Evolutionary conservation across 2,797 vertebrate species (phyloP).

Genomic region (Podarcis lilfordi): DNA sequence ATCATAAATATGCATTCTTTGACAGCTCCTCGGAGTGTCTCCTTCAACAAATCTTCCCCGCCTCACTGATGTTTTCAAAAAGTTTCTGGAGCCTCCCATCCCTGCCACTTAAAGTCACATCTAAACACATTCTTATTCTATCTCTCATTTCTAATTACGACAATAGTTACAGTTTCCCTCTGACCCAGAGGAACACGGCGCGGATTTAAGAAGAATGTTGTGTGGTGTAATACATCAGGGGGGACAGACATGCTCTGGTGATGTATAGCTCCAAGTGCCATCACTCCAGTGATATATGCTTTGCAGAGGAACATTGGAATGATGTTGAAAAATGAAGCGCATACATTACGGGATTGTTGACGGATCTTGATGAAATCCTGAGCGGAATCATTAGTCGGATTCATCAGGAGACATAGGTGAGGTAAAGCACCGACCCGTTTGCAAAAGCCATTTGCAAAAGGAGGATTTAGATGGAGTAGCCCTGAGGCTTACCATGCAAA

Average conservation of each 20-base stretch:
- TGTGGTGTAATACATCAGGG: conserved; percentile 38
- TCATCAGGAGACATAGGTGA: background rate
- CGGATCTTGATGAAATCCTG: conserved; percentile 37
- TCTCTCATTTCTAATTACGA: conserved; percentile 61
- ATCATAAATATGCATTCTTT: conserved; percentile 15
- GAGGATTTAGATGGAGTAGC: background rate
- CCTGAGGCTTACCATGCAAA: background rate
- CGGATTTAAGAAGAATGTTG: conserved; percentile 19
- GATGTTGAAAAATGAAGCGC: conserved; percentile 53
- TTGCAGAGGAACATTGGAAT: conserved; percentile 6
- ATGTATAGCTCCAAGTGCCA: conserved; percentile 28
- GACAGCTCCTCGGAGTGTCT: conserved; percentile 10
- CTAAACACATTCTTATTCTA: conserved; percentile 6
- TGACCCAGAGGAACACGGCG: conserved; percentile 35
- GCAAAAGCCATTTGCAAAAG: background rate
- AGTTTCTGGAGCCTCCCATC: background rate
- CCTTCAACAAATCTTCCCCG: conserved; percentile 2
- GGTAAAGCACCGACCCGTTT: background rate
- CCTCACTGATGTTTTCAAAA: conserved; percentile 33
- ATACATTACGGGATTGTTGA: conserved; percentile 36
- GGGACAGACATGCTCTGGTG: conserved; percentile 40
- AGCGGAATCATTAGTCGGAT: conserved; percentile 42
- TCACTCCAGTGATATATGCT: conserved; percentile 43
- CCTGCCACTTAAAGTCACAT: conserved; percentile 39
- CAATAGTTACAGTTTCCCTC: conserved; percentile 56